Base-by-base conservation (phyloP, 2,888 invertebrate species). In the Tethea ocularis region DNA sequence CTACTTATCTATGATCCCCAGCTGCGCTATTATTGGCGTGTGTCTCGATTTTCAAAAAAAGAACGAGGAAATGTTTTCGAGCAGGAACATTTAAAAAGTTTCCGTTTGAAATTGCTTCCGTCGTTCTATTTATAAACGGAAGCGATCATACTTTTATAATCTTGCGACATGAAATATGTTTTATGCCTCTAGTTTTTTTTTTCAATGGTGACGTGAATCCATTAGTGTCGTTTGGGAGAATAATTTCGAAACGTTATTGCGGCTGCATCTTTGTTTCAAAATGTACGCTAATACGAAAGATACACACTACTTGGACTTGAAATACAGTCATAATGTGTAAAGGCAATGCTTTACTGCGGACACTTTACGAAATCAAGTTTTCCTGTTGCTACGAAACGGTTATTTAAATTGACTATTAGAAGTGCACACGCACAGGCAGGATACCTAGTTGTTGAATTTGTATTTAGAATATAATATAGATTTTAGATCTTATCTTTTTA, bases 1-100 rank as follows among this genome's bases (percentile, higher is more conserved):
- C 62, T 67, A 29, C 3, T 24, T 24, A 65, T 67, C 67, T 66
- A 69, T 68, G 77, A 69, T 71, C 67, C 69, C 80, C 87, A 88
- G 86, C 86, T 88, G 89, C 68, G 80, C 62, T 71, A 61, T 71
- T 69, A 68, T 51, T 79, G 87, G 87, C 88, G 86, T 87, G 88
- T 85, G 86, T 86, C 83, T 46, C 46, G 46, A 68, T 66, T 75
- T 75, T 68, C 68, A 68, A 75, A 80, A 80, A 81, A 78, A 74
- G 66, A 78, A 80, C 68, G 68, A 76, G 81, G 78, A 80, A 38
- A 46, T 46, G 20, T 20, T 46, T 46, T 20, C 46, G 6, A 46
- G 77, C 72, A 68, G 73, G 69, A n/a, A 71, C 71, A 78, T 74
- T 78, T 76, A 78, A 77, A 81, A 77, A 75, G 82, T 77, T 80